Evolutionary conservation across 1,140 invertebrate genomes (phyloP).

Genomic region (Limonius californicus): DNA sequence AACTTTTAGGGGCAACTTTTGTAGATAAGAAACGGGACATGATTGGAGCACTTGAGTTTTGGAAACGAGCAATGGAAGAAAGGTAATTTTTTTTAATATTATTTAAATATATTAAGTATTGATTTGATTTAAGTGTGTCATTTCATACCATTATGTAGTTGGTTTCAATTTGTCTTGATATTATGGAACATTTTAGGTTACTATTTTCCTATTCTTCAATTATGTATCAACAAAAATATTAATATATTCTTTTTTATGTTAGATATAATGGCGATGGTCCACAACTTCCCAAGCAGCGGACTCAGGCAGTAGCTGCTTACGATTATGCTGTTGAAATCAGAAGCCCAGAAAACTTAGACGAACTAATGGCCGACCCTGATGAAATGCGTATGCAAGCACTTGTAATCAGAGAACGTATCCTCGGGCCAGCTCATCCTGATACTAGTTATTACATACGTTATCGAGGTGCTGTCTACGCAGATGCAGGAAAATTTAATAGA

Average conservation of each 20-base stretch:
- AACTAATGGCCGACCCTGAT: constrained; percentile 86
- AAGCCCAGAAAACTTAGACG: constrained; percentile 74
- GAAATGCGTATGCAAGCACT: constrained; percentile 96
- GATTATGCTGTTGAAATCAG: constrained; percentile 81
- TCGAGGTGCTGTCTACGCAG: constrained; percentile 91
- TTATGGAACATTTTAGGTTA: no score
- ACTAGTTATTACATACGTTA: constrained; percentile 94
- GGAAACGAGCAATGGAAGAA: constrained; percentile 85
- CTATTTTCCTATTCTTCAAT: no score
- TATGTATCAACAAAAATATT: no score
- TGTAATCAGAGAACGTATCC: constrained; percentile 87
- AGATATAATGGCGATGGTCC: constrained; percentile 54
- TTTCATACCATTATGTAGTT: no score
- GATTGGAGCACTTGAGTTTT: constrained; percentile 80
- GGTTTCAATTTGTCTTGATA: no score
- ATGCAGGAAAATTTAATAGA: constrained; percentile 61
- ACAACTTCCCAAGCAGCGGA: constrained; percentile 44
- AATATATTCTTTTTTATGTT: constrained; percentile 21
- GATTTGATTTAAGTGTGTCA: no score
- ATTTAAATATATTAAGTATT: not conserved
- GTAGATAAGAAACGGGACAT: constrained; percentile 96
- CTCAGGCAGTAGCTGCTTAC: constrained; percentile 73
- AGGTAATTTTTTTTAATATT: constrained; percentile 51
- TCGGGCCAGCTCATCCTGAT: constrained; percentile 90
- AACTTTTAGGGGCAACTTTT: constrained; percentile 91